Conservation (phyloP, 2,888 invertebrate species). For the Tenthredo livida region DNA sequence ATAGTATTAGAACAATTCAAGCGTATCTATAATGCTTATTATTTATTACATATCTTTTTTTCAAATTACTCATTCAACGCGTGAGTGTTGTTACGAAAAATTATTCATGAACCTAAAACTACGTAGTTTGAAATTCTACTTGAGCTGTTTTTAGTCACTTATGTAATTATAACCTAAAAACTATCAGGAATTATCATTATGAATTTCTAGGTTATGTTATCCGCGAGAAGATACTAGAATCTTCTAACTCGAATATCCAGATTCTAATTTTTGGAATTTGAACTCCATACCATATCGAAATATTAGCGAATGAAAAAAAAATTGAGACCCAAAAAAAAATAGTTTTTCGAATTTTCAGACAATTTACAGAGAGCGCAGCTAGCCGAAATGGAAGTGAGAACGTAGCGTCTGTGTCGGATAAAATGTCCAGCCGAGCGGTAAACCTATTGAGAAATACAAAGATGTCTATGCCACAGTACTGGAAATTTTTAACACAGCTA, state of each 20-base stretch:
- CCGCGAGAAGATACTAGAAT: neutral
- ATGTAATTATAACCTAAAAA: neutral
- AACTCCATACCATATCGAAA: too few relatives aligned
- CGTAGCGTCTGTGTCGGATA: conserved; percentile 59
- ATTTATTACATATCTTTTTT: neutral
- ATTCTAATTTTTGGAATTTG: neutral
- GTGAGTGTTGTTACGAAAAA: too few relatives aligned
- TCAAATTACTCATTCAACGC: neutral
- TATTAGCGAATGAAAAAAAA: too few relatives aligned
- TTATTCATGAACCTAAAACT: neutral
- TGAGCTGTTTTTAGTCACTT: neutral
- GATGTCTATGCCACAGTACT: conserved; percentile 77
- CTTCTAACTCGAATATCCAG: neutral
- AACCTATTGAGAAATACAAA: conserved; percentile 65
- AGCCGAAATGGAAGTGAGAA: conserved; percentile 62
- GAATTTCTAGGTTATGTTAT: neutral
- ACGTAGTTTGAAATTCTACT: neutral
- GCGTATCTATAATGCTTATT: neutral
- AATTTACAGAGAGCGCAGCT: conserved; percentile 63
- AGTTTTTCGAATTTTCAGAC: conserved; percentile 57
- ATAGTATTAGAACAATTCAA: neutral
- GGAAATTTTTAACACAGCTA: conserved; percentile 78
- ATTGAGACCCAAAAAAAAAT: too few relatives aligned
- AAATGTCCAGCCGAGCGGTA: conserved; percentile 60
- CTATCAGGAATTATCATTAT: neutral